These are phyloP conservation scores for Adrianichthys oophorus DNA, from an alignment of 2,797 vertebrate genomes.

Conservation along the genomic window DNA sequence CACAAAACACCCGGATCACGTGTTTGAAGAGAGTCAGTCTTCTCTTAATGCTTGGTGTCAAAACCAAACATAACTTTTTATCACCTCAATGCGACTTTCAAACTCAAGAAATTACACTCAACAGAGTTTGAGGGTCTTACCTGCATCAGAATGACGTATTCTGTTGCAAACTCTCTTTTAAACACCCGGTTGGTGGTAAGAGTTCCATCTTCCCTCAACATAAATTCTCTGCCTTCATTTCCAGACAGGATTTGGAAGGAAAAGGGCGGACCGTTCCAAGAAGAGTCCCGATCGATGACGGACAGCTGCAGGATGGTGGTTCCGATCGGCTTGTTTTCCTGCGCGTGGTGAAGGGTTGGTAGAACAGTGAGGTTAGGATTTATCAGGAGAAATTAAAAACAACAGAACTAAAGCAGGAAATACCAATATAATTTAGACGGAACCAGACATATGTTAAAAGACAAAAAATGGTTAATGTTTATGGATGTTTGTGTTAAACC, in stretches of 20 bases:
- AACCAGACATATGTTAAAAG: too few relatives aligned
- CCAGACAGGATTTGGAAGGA: constrained; percentile 88
- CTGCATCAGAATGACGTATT: constrained; percentile 90
- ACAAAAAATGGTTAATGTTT: too few relatives aligned
- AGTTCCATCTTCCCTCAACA: constrained; percentile 85
- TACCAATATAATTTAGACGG: too few relatives aligned
- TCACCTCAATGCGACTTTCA: too few relatives aligned
- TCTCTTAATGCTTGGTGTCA: too few relatives aligned
- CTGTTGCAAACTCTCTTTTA: constrained; percentile 82
- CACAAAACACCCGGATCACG: too few relatives aligned
- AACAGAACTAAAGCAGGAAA: too few relatives aligned
- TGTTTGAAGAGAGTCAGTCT: too few relatives aligned
- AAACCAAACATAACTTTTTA: too few relatives aligned
- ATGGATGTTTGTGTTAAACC: too few relatives aligned
- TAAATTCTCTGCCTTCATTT: constrained; percentile 89
- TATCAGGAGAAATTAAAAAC: too few relatives aligned
- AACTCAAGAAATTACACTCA: not conserved
- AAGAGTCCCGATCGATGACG: constrained; percentile 92
- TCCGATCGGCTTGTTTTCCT: constrained; percentile 96
- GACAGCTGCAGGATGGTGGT: constrained; percentile 93
- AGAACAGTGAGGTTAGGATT: too few relatives aligned
- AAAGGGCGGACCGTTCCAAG: constrained; percentile 95
- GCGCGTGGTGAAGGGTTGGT: not conserved
- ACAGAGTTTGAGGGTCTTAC: constrained; percentile 62
- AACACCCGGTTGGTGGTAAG: constrained; percentile 90